A percentile compares a stretch with the other conserved stretches of the same genome.
These are phyloP conservation scores for Drosophila nasuta DNA, from an alignment of 1,140 invertebrate species.

Conservation along the genomic window DNA sequence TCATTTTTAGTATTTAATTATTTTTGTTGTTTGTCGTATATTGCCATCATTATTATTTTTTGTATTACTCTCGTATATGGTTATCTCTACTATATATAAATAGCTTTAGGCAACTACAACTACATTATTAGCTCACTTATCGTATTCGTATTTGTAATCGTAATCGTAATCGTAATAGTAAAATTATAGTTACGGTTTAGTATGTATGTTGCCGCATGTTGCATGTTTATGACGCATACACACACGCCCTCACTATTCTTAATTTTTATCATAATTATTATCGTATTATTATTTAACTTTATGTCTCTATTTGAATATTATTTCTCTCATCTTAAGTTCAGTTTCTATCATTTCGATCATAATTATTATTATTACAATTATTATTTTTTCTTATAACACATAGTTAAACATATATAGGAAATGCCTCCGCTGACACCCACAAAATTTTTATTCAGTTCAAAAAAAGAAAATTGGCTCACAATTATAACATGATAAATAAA, in stretches of 20 bases:
- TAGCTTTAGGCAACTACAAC: slow-evolving; percentile 53
- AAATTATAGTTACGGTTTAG: slow-evolving; percentile 48
- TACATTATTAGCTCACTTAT: slow-evolving; percentile 53
- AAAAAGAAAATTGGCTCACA: slow-evolving; percentile 57
- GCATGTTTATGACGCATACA: slow-evolving; percentile 73
- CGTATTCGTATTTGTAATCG: slow-evolving; percentile 44
- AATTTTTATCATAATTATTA: slow-evolving; percentile 38
- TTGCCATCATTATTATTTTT: slow-evolving; percentile 60
- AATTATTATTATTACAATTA: slow-evolving; percentile 12
- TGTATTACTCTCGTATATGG: slow-evolving; percentile 38
- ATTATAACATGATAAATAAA: slow-evolving; percentile 3
- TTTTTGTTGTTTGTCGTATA: slow-evolving; percentile 70
- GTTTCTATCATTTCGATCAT: slow-evolving; percentile 9
- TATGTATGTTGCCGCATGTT: slow-evolving; percentile 73
- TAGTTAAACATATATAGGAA: slow-evolving; percentile 49
- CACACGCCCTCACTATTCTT: slow-evolving; percentile 36
- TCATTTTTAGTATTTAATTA: slow-evolving; percentile 39
- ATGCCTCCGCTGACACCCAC: slow-evolving; percentile 65
- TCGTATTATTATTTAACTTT: slow-evolving; percentile 52
- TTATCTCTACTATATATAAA: slow-evolving; percentile 35
- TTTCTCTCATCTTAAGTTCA: slow-evolving; percentile 54
- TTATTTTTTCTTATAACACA: slow-evolving; percentile 33
- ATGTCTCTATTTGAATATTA: slow-evolving; percentile 48
- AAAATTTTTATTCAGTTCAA: slow-evolving; percentile 36
- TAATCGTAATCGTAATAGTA: slow-evolving; percentile 36